Conservation (phyloP, 2,797 vertebrate species). For the Tinamus major region DNA sequence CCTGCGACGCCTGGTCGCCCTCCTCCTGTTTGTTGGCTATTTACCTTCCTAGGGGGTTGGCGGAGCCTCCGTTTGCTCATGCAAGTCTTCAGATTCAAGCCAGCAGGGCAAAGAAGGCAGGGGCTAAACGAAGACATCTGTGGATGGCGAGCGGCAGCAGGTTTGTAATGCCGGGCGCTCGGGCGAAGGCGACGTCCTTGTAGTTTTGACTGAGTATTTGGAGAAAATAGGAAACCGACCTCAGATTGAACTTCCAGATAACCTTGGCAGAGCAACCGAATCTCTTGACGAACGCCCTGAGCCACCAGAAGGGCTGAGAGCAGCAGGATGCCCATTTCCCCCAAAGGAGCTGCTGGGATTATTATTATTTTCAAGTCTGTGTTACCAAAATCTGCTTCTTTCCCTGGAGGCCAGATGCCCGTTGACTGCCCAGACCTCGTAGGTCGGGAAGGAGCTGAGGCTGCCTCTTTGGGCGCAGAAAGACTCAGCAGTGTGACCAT, state of each 20-base stretch:
- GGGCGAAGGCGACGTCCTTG: accelerated
- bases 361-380: neutral
- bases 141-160: neutral
- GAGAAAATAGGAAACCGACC: constrained; percentile 54
- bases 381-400: neutral
- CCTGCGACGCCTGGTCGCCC: constrained; percentile 59
- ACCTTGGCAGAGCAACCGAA: constrained; percentile 18
- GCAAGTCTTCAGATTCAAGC: constrained; percentile 54
- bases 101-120: constrained; percentile 22
- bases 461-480: neutral
- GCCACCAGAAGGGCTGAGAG: neutral
- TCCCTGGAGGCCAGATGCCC: neutral
- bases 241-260: constrained; percentile 24
- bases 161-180: neutral
- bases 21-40: constrained; percentile 64
- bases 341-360: neutral
- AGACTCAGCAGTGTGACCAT: neutral
- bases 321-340: neutral
- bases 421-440: no score
- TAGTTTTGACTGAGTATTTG: constrained; percentile 33
- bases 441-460: neutral
- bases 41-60: constrained; percentile 56
- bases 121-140: neutral
- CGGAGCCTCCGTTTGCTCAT: constrained; percentile 58
- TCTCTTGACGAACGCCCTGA: constrained; percentile 17